These are phyloP conservation scores for Abrostola triplasia DNA, from an alignment of 2,888 invertebrate genomes.

Conservation along the genomic window DNA sequence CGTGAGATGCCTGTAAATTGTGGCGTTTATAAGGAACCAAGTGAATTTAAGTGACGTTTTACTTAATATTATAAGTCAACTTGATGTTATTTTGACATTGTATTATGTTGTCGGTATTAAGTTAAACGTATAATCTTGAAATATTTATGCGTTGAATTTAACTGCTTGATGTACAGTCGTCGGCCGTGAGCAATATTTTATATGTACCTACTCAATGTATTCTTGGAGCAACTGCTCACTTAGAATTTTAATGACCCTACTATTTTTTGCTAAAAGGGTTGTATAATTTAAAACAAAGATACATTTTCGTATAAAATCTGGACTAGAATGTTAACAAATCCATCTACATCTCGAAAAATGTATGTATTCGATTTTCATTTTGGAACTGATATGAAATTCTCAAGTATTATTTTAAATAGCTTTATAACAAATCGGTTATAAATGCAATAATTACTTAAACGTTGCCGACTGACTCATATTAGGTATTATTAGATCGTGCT, in stretches of 20 bases:
- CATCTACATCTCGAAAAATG: no score
- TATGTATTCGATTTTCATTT: no score
- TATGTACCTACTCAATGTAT: no score
- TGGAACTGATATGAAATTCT: no score
- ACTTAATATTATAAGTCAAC: conserved; percentile 7
- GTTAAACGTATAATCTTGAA: background rate
- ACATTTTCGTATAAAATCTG: no score
- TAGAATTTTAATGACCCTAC: no score
- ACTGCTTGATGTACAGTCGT: background rate
- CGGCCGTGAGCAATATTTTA: no score
- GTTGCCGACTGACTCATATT: conserved; percentile 31
- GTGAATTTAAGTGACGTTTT: conserved; percentile 27
- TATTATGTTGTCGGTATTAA: background rate
- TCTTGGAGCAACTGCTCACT: no score
- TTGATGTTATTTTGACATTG: background rate
- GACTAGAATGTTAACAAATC: no score
- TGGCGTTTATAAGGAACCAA: conserved; percentile 29
- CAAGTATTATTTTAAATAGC: conserved; percentile 1
- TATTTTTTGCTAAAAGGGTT: no score
- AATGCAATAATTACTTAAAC: conserved; percentile 29
- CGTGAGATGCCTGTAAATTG: conserved; percentile 25
- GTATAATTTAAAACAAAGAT: no score
- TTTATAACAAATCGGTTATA: conserved; percentile 15
- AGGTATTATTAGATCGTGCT: conserved; percentile 31
- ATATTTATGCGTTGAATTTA: background rate